Base-by-base conservation (phyloP, 2,113 vertebrate genomes). In the Pleuronectes platessa region DNA sequence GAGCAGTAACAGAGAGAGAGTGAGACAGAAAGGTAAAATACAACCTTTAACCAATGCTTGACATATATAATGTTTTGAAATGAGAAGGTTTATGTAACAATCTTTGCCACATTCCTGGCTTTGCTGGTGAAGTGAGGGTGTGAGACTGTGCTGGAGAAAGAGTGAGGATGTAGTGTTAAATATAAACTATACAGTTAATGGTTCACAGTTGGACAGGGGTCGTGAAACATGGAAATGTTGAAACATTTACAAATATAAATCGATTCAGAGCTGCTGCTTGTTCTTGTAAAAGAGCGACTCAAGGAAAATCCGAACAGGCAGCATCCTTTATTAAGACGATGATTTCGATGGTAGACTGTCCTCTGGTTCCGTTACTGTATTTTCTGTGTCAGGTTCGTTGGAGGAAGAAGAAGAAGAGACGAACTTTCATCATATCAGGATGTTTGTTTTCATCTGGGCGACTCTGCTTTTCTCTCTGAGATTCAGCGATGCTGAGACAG, bases 401-500 rank as follows among this genome's bases (percentile, higher is more conserved):
- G 18, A 76, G 17, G 24, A 31, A 31, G 31, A 31, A n/a, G n/a
- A n/a, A 31, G 31, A 31, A 31, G 31, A 31, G 31, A 31, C 4
- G 5, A 6, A 51, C 24, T 1, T 4, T 51, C 18, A 67, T 45
- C 15, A 40, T 1, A 55, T 58, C 60, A 84, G 51, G 58, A 92
- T 88, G 88, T 62, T 81, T 0, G 51, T 77, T 62, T 69, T 88
- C 69, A 54, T 82, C 40, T 87, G 74, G 74, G 42, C 2, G 0
- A 0, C 63, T 61, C 24, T 88, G 76, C 27, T 87, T 23, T 62
- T 71, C 61, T 71, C 17, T 27, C 4, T 71, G 59, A 54, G 18
- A 31, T n/a, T 3, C 70, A 56, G 11, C 15, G n/a, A 4, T 0
- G 72, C 61, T 2, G 5, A n/a, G 9, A 61, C 61, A 75, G 87